Percentiles rank a stretch among this genome's conserved stretches.
Conservation (phyloP, 1,140 invertebrate genomes). For the Conus ventricosus region DNA sequence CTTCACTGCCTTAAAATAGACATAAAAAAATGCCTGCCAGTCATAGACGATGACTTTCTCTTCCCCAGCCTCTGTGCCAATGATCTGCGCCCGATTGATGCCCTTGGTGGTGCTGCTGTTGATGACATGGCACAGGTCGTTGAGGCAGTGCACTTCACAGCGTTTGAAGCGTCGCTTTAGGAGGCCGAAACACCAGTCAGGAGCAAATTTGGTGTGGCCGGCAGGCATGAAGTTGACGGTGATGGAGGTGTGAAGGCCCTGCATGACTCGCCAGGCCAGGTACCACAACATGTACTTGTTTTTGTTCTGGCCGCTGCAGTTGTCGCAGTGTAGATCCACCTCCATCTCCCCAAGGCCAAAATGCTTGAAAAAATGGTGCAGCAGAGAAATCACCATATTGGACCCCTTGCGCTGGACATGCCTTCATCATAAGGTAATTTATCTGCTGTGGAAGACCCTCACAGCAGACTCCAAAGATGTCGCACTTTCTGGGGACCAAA, state of each 20-base stretch:
- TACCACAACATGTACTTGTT: conserved; percentile 58
- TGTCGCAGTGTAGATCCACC: conserved; percentile 51
- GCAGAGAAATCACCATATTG: conserved; percentile 52
- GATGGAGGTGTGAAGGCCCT: conserved; percentile 39
- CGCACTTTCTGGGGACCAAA: conserved; percentile 52
- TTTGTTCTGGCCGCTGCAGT: conserved; percentile 61
- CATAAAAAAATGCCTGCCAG: conserved; percentile 45
- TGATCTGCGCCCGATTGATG: conserved; percentile 48
- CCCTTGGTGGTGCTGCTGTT: conserved; percentile 37
- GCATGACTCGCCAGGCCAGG: conserved; percentile 50
- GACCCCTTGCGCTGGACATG: conserved; percentile 43
- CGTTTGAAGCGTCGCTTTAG: conserved; percentile 46
- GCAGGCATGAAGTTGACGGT: conserved; percentile 51
- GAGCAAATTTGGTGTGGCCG: conserved; percentile 58
- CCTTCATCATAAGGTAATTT: conserved; percentile 51
- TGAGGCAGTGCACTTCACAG: conserved; percentile 39
- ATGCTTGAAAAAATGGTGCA: conserved; percentile 52
- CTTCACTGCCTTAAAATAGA: conserved; percentile 41
- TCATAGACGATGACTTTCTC: conserved; percentile 41
- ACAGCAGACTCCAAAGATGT: conserved; percentile 54
- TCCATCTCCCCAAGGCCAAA: conserved; percentile 53
- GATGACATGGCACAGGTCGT: conserved; percentile 42
- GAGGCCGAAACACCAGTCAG: conserved; percentile 57
- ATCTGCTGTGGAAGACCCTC: conserved; percentile 49
- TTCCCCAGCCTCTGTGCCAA: conserved; percentile 41